Percentiles rank a stretch among this genome's conserved stretches.
These are phyloP conservation scores for Rhinoptilus africanus DNA, from an alignment of 2,113 vertebrate genomes.

Conservation along the genomic window DNA sequence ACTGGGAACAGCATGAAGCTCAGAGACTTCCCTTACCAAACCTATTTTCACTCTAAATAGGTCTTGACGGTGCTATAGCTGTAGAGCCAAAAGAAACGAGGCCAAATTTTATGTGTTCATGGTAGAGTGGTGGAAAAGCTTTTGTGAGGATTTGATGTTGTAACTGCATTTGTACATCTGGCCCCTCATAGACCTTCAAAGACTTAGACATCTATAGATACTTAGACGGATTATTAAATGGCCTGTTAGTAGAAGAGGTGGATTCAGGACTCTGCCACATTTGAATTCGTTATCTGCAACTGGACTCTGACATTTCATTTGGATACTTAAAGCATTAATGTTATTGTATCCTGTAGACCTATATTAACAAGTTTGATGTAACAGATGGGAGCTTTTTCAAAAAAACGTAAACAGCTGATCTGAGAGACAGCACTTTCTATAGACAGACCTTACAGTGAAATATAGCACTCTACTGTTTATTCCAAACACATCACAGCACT, in stretches of 20 bases:
- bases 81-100: neutral
- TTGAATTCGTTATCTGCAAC: conserved; percentile 38
- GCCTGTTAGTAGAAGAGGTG: conserved; percentile 61
- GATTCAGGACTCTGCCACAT: conserved; percentile 65
- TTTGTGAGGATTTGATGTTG: conserved; percentile 58
- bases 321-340: conserved; percentile 65
- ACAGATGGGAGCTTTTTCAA: conserved; percentile 67
- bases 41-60: conserved; percentile 44
- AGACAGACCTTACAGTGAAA: conserved; percentile 59
- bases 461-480: conserved; percentile 43
- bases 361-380: conserved; percentile 68
- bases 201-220: conserved; percentile 49
- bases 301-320: conserved; percentile 59
- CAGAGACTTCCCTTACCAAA: neutral
- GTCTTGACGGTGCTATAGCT: neutral
- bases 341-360: conserved; percentile 64
- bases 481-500: conserved; percentile 31
- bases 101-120: conserved; percentile 51
- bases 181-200: conserved; percentile 43
- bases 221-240: conserved; percentile 53
- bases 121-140: conserved; percentile 27
- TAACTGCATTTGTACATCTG: conserved; percentile 65
- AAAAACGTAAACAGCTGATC: conserved; percentile 70
- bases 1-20: neutral
- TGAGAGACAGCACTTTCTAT: conserved; percentile 48